A percentile compares a stretch with the other conserved stretches of the same genome.
phyloP scores from a whole-genome alignment of 2,888 invertebrate genomes.

The Aplocera efformata region DNA sequence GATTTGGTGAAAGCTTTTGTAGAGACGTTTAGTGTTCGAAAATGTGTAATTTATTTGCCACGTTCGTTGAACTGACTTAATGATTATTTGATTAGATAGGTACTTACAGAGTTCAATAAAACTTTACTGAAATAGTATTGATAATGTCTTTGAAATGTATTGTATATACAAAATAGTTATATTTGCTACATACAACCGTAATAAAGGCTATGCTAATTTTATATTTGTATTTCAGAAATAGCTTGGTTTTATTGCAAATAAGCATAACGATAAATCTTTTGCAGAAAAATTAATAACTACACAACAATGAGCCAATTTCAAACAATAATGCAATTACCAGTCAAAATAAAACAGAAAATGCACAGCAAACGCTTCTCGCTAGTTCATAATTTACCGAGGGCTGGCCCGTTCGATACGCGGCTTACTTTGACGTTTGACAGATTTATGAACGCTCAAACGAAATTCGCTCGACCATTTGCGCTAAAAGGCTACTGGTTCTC shows the following conservation, averaged over 20 bases:
- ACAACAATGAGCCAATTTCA: slow-evolving; percentile 12
- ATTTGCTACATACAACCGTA: too few species aligned
- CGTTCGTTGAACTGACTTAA: neutral
- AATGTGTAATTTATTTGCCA: slow-evolving; percentile 6
- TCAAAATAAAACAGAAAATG: slow-evolving; percentile 27
- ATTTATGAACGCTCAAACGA: slow-evolving; percentile 73
- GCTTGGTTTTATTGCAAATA: too few species aligned
- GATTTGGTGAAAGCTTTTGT: slow-evolving; percentile 25
- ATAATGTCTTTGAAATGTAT: too few species aligned
- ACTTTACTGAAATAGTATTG: too few species aligned
- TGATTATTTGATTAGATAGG: too few species aligned
- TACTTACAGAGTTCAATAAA: too few species aligned
- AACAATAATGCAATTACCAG: slow-evolving; percentile 26
- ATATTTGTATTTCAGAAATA: too few species aligned
- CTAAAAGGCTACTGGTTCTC: slow-evolving; percentile 21
- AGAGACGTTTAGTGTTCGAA: slow-evolving; percentile 13
- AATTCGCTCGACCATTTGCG: slow-evolving; percentile 55
- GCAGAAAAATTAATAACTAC: neutral
- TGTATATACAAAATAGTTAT: too few species aligned
- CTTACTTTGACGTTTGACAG: slow-evolving; percentile 76
- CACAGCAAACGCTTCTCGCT: slow-evolving; percentile 35
- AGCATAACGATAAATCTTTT: neutral
- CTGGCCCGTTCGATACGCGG: slow-evolving; percentile 73
- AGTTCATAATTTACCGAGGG: slow-evolving; percentile 71
- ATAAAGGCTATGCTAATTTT: too few species aligned